Evolutionary conservation across 92 coral and sea anemone species (phyloP).

Genomic region (Diadumene lineata): DNA sequence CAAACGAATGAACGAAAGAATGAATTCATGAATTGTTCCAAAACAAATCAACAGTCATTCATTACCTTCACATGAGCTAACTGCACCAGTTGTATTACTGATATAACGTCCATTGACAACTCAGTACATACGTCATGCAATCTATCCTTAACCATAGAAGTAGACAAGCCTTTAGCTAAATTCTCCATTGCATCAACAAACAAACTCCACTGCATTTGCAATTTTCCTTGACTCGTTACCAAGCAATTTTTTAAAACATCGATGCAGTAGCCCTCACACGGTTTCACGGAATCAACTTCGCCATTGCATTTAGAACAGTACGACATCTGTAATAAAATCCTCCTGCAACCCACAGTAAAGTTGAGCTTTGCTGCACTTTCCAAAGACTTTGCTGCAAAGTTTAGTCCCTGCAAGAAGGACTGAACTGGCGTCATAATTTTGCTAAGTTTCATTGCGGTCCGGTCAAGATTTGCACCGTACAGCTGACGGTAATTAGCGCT

Average conservation of each 20-base stretch:
- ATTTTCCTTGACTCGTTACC: constrained; percentile 47
- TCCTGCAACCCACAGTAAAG: constrained; percentile 73
- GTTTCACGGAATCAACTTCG: constrained; percentile 54
- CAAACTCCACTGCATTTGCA: constrained; percentile 71
- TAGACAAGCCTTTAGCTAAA: constrained; percentile 50
- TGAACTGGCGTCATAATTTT: constrained; percentile 66
- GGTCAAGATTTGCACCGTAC: constrained; percentile 65
- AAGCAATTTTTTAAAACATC: constrained; percentile 76
- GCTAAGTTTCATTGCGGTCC: constrained; percentile 47
- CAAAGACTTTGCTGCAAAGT: constrained; percentile 56
- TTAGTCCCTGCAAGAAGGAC: constrained; percentile 57
- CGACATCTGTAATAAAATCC: constrained; percentile 71
- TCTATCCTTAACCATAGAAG: constrained; percentile 37
- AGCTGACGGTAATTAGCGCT: constrained; percentile 58
- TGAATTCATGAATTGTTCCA: neutral
- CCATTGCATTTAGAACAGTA: constrained; percentile 87
- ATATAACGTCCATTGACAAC: constrained; percentile 52
- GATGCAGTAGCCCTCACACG: constrained; percentile 76
- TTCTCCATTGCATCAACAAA: constrained; percentile 56
- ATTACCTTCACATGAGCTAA: constrained; percentile 31
- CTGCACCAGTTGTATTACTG: constrained; percentile 35
- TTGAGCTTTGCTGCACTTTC: constrained; percentile 56
- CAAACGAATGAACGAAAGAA: neutral
- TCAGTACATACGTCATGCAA: constrained; percentile 40
- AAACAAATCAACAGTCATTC: neutral